Conservation (phyloP, 2,113 vertebrate genomes). For the Nycticebus coucang region DNA sequence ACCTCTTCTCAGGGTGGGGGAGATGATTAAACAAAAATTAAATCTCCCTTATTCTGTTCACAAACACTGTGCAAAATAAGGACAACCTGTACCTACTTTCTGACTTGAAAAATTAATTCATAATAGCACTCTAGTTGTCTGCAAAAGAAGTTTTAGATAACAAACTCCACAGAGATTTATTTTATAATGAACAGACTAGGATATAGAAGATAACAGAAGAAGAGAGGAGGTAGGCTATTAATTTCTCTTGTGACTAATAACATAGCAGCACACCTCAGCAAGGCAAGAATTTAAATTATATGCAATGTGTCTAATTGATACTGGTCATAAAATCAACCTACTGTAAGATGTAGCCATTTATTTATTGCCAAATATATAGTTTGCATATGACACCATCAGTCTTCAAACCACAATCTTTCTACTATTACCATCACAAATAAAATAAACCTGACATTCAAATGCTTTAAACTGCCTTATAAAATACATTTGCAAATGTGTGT, state of each 20-base stretch:
- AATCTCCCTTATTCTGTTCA: conserved; percentile 22
- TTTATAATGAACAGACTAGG: conserved; percentile 24
- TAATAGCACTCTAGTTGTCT: conserved; percentile 22
- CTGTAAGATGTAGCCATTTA: conserved; percentile 5
- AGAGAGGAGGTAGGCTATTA: not conserved
- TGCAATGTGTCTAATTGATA: conserved; percentile 21
- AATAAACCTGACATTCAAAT: conserved; percentile 13
- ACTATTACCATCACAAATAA: conserved; percentile 25
- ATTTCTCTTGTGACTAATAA: conserved; percentile 26
- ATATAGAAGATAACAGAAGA: conserved; percentile 14
- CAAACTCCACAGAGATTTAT: not conserved
- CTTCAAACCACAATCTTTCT: not conserved
- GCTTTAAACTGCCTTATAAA: conserved; percentile 14
- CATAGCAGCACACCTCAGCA: conserved; percentile 4
- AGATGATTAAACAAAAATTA: too few relatives aligned
- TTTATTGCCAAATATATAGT: conserved; percentile 37
- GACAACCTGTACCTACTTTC: conserved; percentile 19
- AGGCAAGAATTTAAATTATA: conserved; percentile 4
- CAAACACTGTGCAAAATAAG: conserved; percentile 36
- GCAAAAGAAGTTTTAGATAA: conserved; percentile 4
- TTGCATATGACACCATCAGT: not conserved
- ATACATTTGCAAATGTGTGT: not conserved
- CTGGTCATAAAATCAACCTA: conserved; percentile 20
- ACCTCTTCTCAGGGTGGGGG: not conserved
- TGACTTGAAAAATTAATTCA: conserved; percentile 35